Base-by-base conservation (phyloP, 2,797 vertebrate species). In the Trematomus bernacchii region DNA sequence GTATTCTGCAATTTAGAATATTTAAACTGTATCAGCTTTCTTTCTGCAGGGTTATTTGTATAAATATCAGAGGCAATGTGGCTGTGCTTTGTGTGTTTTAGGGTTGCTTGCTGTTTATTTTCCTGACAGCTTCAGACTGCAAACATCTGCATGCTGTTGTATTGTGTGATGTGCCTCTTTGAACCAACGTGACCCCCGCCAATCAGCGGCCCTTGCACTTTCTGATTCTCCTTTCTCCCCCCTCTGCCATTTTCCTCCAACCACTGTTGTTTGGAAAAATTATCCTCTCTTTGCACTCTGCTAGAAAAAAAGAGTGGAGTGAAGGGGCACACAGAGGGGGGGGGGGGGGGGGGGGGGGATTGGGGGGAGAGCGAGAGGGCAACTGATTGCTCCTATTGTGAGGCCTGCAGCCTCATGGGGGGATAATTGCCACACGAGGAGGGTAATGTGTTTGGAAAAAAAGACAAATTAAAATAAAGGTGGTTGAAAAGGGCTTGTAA, bases 331-430 rank as follows among this genome's bases (percentile, higher is more conserved):
- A 73, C 76, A 76, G 78, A 76, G 80, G 72, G 61, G 84, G 83
- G 60, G 7, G 33, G 23, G 83, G n/a, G n/a, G n/a, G n/a, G 80
- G 72, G 61, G 84, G 83, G 60, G 7, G 33, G 23, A n/a, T n/a
- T n/a, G 83, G n/a, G n/a, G n/a, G n/a, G 80, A 64, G 76, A 62
- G 83, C 88, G 81, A 87, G 87, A 86, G 90, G 83, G 71, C 84
- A 86, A 82, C 90, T 95, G 94, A 95, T 96, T 95, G 94, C 93
- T 89, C 91, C 94, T 91, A 94, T 95, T 95, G 81, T 89, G 86
- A 92, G 83, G 86, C 91, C 92, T 88, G 80, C 83, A 85, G 87
- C 90, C 90, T 91, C 93, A 91, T 91, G 85, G 76, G 80, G 82
- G 80, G 84, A 92, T 95, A 95, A 95, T 95, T 94, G 93, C 80